Evolutionary conservation across 2,888 invertebrate species (phyloP), one percentile per base, ranked within the genome.

Genomic region (Thymelicus acteon): DNA sequence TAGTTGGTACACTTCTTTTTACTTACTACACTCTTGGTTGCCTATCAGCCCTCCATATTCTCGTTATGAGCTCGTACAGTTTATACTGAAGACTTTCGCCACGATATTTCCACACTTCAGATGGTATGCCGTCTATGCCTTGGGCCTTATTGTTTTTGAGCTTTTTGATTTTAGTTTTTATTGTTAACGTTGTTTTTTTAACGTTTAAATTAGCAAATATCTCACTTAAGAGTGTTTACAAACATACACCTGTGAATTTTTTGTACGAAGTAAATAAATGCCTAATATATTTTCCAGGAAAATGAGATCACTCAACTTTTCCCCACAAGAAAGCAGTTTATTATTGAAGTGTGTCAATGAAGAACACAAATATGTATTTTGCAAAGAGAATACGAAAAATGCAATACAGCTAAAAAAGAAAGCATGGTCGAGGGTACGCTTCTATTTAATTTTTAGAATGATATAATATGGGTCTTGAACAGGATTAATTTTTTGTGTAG

Each of bases 381-480:
- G 73, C 5, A 88, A 84, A 74, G 78, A 75, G 10, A 80, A 69
- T n/a, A 81, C 85, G 44, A 67, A 76, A 24, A 77, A 77, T 69
- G 79, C 83, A 37, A 80, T 79, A 69, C 79, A 82, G 69, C 74
- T 83, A 19, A 91, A 89, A 78, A 85, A 82, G 61, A 77, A 76
- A 61, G 93, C 92, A 15, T 93, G 93, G 93, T 74, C 75, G 44
- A 85, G 88, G 84, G 93, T 93, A 85, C 63, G 63, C 13, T 52
- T 37, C 19, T 7, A 60, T 39, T 40, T 37, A 63, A 13, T 15
- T 60, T 6, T 19, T 52, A 15, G 6, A 52, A 52, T 52, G 15
- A 19, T 4, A 52, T 15, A n/a, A n/a, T 62, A n/a, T 31, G 6
- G 13, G 31, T 44, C 31, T 31, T 66, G 40, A 7, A 40, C 40